Percentiles rank a stretch among this genome's conserved stretches.
phyloP scores from a whole-genome alignment of 2,888 invertebrate genomes.

The Mesorhabditis sp. region DNA sequence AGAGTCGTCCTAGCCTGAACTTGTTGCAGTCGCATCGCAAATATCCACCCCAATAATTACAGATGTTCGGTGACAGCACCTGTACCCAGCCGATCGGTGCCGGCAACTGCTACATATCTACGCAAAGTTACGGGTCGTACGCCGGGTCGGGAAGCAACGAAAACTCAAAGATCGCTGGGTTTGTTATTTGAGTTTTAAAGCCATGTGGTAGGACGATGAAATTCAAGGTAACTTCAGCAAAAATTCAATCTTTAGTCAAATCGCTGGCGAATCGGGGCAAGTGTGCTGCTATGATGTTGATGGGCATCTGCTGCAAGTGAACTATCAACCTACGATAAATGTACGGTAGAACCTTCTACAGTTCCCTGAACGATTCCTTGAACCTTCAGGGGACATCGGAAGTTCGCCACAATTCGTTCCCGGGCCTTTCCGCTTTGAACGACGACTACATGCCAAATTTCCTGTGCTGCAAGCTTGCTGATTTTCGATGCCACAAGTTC shows the following conservation, averaged over 20 bases:
- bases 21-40: not conserved
- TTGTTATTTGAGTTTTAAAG: conserved; percentile 6
- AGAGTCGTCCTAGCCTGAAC: too few relatives aligned
- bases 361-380: not conserved
- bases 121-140: conserved; percentile 54
- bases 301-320: conserved; percentile 83
- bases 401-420: conserved; percentile 65
- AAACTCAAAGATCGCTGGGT: conserved; percentile 31
- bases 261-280: conserved; percentile 69
- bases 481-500: conserved; percentile 88
- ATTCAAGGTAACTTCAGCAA: not conserved
- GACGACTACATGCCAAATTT: conserved; percentile 91
- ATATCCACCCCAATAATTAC: not conserved
- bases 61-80: conserved; percentile 53
- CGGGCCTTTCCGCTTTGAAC: conserved; percentile 89
- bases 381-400: conserved; percentile 28
- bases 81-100: conserved; percentile 85
- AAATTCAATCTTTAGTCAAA: conserved; percentile 34
- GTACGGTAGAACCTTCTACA: conserved; percentile 13
- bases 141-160: conserved; percentile 34
- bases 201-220: not conserved
- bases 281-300: conserved; percentile 95
- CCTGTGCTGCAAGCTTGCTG: conserved; percentile 88
- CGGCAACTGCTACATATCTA: conserved; percentile 71
- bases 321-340: conserved; percentile 74